These are phyloP conservation scores for Papilio dardanus DNA, from an alignment of 1,140 invertebrate genomes.

Conservation along the genomic window DNA sequence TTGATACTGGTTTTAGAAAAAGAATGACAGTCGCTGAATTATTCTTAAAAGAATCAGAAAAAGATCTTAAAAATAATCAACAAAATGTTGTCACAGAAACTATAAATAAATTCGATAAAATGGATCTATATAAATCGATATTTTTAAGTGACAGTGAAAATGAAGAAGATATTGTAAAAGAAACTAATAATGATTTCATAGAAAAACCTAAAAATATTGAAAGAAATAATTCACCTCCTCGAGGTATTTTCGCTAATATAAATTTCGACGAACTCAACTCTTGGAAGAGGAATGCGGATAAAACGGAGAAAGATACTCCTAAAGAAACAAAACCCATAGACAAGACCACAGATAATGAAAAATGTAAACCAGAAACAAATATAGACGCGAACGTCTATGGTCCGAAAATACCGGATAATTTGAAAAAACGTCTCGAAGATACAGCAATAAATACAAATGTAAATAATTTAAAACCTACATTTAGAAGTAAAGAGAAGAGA, in stretches of 20 bases:
- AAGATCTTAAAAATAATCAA: constrained; percentile 59
- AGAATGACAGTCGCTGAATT: constrained; percentile 80
- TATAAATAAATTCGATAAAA: constrained; percentile 84
- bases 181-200: constrained; percentile 51
- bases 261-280: constrained; percentile 85
- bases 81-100: constrained; percentile 65
- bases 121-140: constrained; percentile 86
- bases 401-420: constrained; percentile 82
- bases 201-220: constrained; percentile 72
- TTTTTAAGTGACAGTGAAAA: constrained; percentile 86
- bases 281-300: constrained; percentile 69
- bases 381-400: constrained; percentile 73
- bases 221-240: constrained; percentile 86
- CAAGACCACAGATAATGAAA: constrained; percentile 45
- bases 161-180: constrained; percentile 63
- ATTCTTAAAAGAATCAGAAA: constrained; percentile 79
- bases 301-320: constrained; percentile 42
- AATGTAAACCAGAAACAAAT: constrained; percentile 27
- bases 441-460: constrained; percentile 1
- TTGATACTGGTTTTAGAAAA: constrained; percentile 52
- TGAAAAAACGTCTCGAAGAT: constrained; percentile 56
- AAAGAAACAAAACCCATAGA: constrained; percentile 39
- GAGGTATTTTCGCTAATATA: constrained; percentile 89
- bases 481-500: constrained; percentile 54
- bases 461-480: constrained; percentile 53